Percentiles rank a stretch among this genome's conserved stretches.
Evolutionary conservation across 2,888 invertebrate species (phyloP).

Genomic region (Eupithecia abbreviata): DNA sequence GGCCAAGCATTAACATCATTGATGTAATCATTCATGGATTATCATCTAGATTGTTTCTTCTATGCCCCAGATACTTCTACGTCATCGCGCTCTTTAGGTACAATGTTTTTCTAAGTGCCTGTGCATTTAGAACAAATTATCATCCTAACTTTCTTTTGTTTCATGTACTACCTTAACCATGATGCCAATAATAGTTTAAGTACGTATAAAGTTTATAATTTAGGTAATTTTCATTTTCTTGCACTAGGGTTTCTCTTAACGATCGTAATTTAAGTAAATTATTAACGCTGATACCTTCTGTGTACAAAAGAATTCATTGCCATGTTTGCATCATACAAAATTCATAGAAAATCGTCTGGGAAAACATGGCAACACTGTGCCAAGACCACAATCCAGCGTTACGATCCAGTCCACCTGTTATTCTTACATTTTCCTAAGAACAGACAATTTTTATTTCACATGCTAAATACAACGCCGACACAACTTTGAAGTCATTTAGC

Average conservation of each 20-base stretch:
- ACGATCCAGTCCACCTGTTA: constrained; percentile 56
- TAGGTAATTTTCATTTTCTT: background rate
- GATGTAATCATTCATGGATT: too few relatives aligned
- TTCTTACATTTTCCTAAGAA: constrained; percentile 68
- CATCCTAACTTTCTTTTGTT: constrained; percentile 69
- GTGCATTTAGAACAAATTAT: constrained; percentile 43
- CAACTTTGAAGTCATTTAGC: constrained; percentile 84
- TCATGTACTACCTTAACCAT: constrained; percentile 74
- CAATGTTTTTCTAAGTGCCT: background rate
- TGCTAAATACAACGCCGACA: constrained; percentile 72
- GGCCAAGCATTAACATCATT: too few relatives aligned
- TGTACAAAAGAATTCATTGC: background rate
- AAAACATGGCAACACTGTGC: constrained; percentile 28
- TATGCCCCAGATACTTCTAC: background rate
- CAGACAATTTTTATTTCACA: constrained; percentile 71
- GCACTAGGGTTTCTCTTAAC: background rate
- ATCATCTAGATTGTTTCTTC: background rate
- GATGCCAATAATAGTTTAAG: constrained; percentile 78
- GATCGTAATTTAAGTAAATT: background rate
- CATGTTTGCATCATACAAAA: constrained; percentile 1
- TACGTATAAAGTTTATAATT: constrained; percentile 62
- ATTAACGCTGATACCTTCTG: background rate
- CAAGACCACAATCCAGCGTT: constrained; percentile 31
- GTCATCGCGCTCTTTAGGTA: background rate
- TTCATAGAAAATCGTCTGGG: constrained; percentile 8